These are phyloP conservation scores for Brachypteracias leptosomus DNA, from an alignment of 2,113 vertebrate species.

Conservation along the genomic window DNA sequence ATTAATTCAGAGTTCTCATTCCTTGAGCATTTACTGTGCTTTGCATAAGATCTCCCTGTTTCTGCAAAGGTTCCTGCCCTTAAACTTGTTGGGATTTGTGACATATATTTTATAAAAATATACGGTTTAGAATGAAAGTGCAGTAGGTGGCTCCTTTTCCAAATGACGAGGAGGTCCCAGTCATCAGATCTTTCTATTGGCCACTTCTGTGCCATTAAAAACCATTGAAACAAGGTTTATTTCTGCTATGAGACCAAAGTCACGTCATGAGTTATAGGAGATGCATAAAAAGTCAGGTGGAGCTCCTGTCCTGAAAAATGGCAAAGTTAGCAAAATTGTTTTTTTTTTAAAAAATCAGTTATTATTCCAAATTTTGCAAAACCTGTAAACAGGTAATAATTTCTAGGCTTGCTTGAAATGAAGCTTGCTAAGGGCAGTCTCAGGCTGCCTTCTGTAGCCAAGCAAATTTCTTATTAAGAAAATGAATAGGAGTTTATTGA, in stretches of 20 bases:
- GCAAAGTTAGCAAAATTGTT: background rate
- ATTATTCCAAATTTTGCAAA: background rate
- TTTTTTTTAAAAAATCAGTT: background rate
- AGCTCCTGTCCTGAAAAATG: background rate
- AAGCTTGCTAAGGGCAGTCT: background rate
- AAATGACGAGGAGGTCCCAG: background rate
- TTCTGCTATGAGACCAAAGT: background rate
- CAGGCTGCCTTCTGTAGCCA: background rate
- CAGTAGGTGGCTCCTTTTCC: background rate
- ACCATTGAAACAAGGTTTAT: background rate
- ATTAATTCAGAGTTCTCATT: background rate
- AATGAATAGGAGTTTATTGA: background rate
- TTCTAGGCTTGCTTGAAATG: background rate
- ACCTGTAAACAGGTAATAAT: background rate
- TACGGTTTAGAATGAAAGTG: too few species aligned
- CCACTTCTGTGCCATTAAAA: background rate
- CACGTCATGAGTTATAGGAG: background rate
- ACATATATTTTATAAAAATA: too few species aligned
- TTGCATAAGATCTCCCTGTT: background rate
- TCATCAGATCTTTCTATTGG: background rate
- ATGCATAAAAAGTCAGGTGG: background rate
- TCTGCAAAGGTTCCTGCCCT: background rate
- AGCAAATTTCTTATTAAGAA: constrained; percentile 34
- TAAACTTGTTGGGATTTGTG: background rate
- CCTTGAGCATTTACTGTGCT: background rate